Evolutionary conservation across 2,113 vertebrate genomes (phyloP), one percentile per base, ranked within the genome.

Genomic region (Glaucomys volans): DNA sequence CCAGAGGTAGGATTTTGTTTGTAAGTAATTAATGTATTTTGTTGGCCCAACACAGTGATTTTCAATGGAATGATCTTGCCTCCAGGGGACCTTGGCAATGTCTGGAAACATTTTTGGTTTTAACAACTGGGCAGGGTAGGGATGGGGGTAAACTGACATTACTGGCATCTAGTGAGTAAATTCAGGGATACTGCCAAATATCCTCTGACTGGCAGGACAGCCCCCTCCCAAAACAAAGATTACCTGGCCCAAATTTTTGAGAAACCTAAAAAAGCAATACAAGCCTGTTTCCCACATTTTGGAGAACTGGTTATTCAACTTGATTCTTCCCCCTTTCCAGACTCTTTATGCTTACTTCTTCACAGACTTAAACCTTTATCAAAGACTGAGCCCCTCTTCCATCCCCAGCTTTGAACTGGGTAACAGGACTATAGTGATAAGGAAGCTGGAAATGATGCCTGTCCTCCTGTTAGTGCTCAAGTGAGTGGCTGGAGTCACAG

Each of bases 51-150:
- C 82, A 44, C 17, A 86, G 20, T 81, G 69, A 69, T 94, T 85
- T 42, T 76, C n/a, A 67, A 1, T 20, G 82, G 37, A 24, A 67
- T 50, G 52, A 50, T 35, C 93, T 83, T 84, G 62, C n/a, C 83
- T 32, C 42, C 52, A 50, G 62, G 42, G 84, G n/a, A 74, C 26
- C n/a, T 66, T 93, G 83, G 75, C 72, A 91, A 37, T 17, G 28
- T 76, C 75, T 80, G 76, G 79, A 87, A 86, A 75, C 35, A 86
- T 54, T 88, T 95, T 82, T 76, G 17, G 54, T 71, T 96, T 91
- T 87, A 50, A 77, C 64, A 84, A 18, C 22, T 26, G 54, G 20
- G 22, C 44, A 14, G 24, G 11, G 18, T 4, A 30, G 79, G 13
- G 20, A 20, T 62, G 18, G 67, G 44, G 54, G 22, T 52, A 4